Base-by-base conservation (phyloP, 2,113 vertebrate genomes). In the Poeciliopsis prolifica region DNA sequence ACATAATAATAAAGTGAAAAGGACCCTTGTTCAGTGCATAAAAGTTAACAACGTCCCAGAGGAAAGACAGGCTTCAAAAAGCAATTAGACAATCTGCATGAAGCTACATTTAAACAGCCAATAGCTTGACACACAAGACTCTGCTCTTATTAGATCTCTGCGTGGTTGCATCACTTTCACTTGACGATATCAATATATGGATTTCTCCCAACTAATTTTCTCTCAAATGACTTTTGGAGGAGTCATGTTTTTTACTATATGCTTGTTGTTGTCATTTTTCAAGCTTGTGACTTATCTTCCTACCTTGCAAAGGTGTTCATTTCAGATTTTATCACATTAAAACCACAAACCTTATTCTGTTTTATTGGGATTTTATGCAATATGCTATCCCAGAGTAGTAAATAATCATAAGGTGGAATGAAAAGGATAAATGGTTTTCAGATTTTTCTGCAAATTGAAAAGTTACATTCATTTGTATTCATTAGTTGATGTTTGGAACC, bases 11-110 rank as follows among this genome's bases (percentile, higher is more conserved):
- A 60, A 69, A 82, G 60, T 51, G 70, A 65, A 64, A 48, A 83
- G 82, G 76, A 88, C 72, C 82, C 74, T 73, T 70, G 72, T 75
- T 89, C 79, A 75, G 65, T 79, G 77, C 5, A 51, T 80, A 75
- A 81, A 88, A 76, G 73, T 81, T 85, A 89, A 85, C 82, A 88
- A 86, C 75, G 63, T 90, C 89, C 89, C 86, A 0, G 22, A 86
- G 83, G 89, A 91, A 72, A 86, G 68, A 61, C 72, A 5, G 48
- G 64, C 74, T 74, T 71, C 77, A 65, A 89, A 88, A 90, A 87
- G 88, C 85, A 90, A 92, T 90, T 89, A 91, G 85, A 86, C 72
- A 70, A 72, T 44, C 78, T 66, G 76, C 44, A 67, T 74, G 80
- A 86, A 81, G 79, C 83, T 82, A 65, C 83, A 80, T 82, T 91